These are phyloP conservation scores for Callospermophilus lateralis DNA, from an alignment of 2,113 vertebrate species.

Conservation along the genomic window DNA sequence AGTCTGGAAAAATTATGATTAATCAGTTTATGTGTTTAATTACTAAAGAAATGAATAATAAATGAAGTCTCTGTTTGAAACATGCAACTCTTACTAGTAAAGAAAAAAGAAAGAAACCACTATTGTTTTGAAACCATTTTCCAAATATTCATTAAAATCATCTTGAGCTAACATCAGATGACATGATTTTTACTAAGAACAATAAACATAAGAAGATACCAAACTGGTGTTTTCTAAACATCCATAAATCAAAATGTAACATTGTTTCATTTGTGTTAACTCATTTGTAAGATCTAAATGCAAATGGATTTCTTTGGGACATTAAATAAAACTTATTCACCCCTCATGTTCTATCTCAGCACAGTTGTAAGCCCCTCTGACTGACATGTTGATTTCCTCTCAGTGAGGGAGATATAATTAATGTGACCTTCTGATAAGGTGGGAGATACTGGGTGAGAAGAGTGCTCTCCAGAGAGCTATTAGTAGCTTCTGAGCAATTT, in stretches of 20 bases:
- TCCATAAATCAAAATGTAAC: not conserved
- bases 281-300: not conserved
- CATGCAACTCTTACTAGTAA: not conserved
- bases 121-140: not conserved
- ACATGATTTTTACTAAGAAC: not conserved
- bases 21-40: not conserved
- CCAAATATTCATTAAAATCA: not conserved
- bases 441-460: constrained; percentile 85
- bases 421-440: constrained; percentile 89
- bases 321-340: constrained; percentile 70
- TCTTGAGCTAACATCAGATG: not conserved
- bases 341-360: constrained; percentile 74
- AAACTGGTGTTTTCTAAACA: constrained; percentile 23
- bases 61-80: not conserved
- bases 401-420: constrained; percentile 88
- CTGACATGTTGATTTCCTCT: constrained; percentile 87
- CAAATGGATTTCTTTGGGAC: not conserved
- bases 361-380: constrained; percentile 80
- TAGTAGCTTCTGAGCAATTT: constrained; percentile 88
- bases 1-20: not conserved
- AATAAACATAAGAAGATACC: not conserved
- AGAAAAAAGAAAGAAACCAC: no score
- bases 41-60: not conserved
- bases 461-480: constrained; percentile 89
- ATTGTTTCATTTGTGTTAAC: not conserved